phyloP scores from a whole-genome alignment of 2,113 vertebrate genomes.

The Oreotrochilus melanogaster region DNA sequence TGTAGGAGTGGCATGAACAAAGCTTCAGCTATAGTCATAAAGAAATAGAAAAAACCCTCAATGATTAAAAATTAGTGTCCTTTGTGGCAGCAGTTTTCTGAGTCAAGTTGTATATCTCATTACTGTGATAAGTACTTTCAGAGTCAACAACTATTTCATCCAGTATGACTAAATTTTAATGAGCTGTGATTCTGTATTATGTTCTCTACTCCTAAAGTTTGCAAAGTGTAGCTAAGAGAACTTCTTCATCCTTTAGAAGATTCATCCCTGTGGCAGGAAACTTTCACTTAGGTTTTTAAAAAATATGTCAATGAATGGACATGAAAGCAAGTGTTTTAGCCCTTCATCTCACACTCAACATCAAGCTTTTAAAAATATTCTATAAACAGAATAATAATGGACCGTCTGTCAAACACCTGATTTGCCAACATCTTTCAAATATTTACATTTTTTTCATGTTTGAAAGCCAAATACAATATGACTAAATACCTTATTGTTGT shows the following conservation, averaged over 20 bases:
- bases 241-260: not conserved
- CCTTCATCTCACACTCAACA: not conserved
- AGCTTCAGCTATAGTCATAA: not conserved
- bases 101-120: not conserved
- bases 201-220: not conserved
- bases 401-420: not conserved
- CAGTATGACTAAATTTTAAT: not conserved
- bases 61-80: not conserved
- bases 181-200: not conserved
- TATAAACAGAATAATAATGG: constrained; percentile 13
- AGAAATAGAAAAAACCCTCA: not conserved
- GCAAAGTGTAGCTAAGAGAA: not conserved
- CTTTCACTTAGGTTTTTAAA: not conserved
- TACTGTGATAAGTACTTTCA: not conserved
- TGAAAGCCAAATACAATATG: not conserved
- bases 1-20: not conserved
- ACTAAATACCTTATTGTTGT: not conserved
- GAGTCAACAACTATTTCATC: not conserved
- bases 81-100: not conserved
- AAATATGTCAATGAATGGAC: not conserved
- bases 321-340: not conserved
- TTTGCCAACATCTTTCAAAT: not conserved
- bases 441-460: constrained; percentile 36
- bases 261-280: not conserved
- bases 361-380: not conserved